These are phyloP conservation scores for Protosalanx chinensis DNA, from an alignment of 2,797 vertebrate species.

Conservation along the genomic window DNA sequence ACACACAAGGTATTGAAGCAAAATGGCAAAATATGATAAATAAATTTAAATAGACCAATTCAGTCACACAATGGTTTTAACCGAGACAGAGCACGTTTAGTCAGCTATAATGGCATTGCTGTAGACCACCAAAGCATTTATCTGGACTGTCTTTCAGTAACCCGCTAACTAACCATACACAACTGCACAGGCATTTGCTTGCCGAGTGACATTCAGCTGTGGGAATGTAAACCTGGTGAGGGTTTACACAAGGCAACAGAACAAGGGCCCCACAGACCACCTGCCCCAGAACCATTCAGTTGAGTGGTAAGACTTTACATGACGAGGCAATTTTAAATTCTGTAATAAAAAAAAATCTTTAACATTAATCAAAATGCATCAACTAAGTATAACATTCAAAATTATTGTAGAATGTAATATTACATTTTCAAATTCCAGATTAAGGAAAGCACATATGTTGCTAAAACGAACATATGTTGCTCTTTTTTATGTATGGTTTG, in stretches of 20 bases:
- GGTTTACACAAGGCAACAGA: slow-evolving; percentile 3
- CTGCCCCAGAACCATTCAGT: no score
- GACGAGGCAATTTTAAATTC: neutral
- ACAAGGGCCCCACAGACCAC: no score
- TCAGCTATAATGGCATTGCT: neutral
- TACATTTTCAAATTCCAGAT: neutral
- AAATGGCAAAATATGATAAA: neutral
- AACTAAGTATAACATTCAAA: no score
- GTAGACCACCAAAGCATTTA: neutral
- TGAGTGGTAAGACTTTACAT: neutral
- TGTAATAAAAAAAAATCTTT: no score
- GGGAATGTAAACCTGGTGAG: neutral
- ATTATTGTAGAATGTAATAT: no score
- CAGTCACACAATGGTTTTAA: neutral
- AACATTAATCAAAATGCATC: no score
- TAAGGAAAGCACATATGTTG: neutral
- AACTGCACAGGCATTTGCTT: neutral
- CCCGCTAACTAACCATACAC: neutral
- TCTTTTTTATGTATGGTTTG: slow-evolving; percentile 24
- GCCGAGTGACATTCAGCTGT: neutral
- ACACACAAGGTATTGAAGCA: neutral
- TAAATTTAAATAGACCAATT: neutral
- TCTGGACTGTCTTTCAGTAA: neutral
- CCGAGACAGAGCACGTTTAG: neutral
- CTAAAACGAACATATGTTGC: neutral